Evolutionary conservation across 2,113 vertebrate species (phyloP).

Genomic region (Dromaius novaehollandiae): DNA sequence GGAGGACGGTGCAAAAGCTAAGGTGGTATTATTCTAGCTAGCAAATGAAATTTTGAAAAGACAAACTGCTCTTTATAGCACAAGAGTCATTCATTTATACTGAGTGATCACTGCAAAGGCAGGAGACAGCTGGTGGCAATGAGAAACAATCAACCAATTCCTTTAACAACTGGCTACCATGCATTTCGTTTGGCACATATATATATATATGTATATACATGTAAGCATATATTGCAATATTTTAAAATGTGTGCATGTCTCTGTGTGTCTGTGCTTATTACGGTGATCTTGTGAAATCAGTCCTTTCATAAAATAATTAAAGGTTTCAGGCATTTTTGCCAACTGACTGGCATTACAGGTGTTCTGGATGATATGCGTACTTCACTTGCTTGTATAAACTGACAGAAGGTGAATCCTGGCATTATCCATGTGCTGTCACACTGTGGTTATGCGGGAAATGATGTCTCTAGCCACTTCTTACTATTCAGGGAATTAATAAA

Average conservation of each 20-base stretch:
- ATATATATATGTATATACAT: neutral
- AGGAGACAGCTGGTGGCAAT: constrained; percentile 23
- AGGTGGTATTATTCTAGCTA: neutral
- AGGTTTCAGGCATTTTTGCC: constrained; percentile 52
- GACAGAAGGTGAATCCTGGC: constrained; percentile 68
- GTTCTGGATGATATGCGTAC: constrained; percentile 40
- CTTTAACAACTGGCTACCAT: constrained; percentile 19
- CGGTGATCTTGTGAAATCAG: constrained; percentile 28
- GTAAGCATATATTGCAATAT: neutral
- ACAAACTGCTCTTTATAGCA: neutral
- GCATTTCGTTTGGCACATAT: neutral
- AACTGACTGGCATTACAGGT: constrained; percentile 57
- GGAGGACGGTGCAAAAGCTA: neutral
- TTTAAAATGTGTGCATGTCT: neutral
- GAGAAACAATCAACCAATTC: constrained; percentile 11
- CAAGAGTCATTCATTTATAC: constrained; percentile 14
- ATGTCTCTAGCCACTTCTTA: constrained; percentile 27
- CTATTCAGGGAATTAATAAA: constrained; percentile 56
- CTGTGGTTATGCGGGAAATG: constrained; percentile 34
- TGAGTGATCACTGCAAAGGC: constrained; percentile 1
- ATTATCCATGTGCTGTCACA: constrained; percentile 35
- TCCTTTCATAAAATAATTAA: constrained; percentile 60
- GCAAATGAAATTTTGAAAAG: constrained; percentile 34
- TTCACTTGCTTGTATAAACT: constrained; percentile 37
- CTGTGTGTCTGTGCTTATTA: constrained; percentile 29